phyloP scores from a whole-genome alignment of 1,140 invertebrate species.

The Proctacanthus coquilletti region DNA sequence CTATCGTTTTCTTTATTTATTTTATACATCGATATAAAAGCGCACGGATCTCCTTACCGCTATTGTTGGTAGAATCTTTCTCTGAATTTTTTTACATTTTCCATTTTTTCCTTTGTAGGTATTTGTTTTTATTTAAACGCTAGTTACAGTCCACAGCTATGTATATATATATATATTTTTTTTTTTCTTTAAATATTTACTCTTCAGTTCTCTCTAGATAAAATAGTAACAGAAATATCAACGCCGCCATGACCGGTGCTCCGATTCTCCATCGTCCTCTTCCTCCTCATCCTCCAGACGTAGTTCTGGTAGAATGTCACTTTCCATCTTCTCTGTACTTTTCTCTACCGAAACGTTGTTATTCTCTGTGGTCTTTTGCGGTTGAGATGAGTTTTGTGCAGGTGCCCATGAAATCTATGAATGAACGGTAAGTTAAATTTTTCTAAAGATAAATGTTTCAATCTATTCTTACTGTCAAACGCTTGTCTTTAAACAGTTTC shows the following conservation, averaged over 20 bases:
- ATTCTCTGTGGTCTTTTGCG: neutral
- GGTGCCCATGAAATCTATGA: conserved; percentile 25
- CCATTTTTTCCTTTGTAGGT: too few species aligned
- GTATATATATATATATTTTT: too few species aligned
- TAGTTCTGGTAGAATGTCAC: conserved; percentile 17
- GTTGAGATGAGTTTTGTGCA: conserved; percentile 7
- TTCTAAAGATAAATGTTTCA: neutral
- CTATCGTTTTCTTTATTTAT: too few species aligned
- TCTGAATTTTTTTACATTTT: too few species aligned
- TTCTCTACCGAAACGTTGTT: neutral
- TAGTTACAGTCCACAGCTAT: too few species aligned
- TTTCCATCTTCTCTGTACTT: neutral
- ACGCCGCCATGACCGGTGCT: conserved; percentile 30
- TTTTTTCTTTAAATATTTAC: too few species aligned
- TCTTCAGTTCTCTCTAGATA: too few species aligned
- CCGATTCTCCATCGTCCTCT: conserved; percentile 21
- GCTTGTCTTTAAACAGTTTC: conserved; percentile 28
- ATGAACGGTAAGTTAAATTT: neutral
- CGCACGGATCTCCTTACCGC: too few species aligned
- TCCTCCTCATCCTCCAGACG: conserved; percentile 28
- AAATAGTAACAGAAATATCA: conserved; percentile 12
- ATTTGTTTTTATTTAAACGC: too few species aligned
- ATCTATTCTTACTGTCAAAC: conserved; percentile 16
- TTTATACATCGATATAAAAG: too few species aligned
- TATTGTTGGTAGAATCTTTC: too few species aligned